Evolutionary conservation across 92 coral and sea anemone species (phyloP), one percentile per base, ranked within the genome.

Genomic region (Porites rus): DNA sequence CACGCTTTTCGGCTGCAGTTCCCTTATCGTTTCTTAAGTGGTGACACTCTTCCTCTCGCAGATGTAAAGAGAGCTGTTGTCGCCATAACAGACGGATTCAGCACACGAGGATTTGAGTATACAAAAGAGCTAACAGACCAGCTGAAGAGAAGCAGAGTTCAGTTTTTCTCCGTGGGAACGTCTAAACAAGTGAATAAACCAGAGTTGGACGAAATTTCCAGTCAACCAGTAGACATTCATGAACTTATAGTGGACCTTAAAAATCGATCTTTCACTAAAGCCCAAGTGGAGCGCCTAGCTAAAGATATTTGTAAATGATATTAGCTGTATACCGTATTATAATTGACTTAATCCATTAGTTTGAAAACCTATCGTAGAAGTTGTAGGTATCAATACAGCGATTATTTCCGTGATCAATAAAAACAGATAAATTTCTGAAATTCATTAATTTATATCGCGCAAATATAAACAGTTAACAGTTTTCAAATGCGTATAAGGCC

Each of bases 71-170:
- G 54, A 52, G 69, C 70, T 24, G 17, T 81, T 21, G 77, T 81
- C 58, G 68, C n/a, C 16, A 11, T 81, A 17, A 81, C 85, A 8
- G 85, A 81, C 64, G 85, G 85, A 4, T 81, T 81, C 54, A 81
- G 85, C 14, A 69, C 76, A 2, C 85, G 53, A 18, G 85, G 85
- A n/a, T 22, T 81, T 52, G 85, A 69, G 9, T 8, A 69, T 19
- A 81, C 85, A 24, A 81, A 56, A 24, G 72, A 81, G 31, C 28
- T 56, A 24, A 70, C 85, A 14, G 68, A 31, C 19, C 16, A 11
- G 6, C n/a, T 81, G 52, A 81, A 81, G 14, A 28, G 5, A 22
- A 52, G 21, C 6, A 75, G 56, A 10, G 68, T 69, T 4, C n/a
- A 81, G 58, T 12, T 81, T 13, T 81, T 81, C 68, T 69, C 85